Conservation (phyloP, 2,797 vertebrate genomes). For the Malurus leucopterus region DNA sequence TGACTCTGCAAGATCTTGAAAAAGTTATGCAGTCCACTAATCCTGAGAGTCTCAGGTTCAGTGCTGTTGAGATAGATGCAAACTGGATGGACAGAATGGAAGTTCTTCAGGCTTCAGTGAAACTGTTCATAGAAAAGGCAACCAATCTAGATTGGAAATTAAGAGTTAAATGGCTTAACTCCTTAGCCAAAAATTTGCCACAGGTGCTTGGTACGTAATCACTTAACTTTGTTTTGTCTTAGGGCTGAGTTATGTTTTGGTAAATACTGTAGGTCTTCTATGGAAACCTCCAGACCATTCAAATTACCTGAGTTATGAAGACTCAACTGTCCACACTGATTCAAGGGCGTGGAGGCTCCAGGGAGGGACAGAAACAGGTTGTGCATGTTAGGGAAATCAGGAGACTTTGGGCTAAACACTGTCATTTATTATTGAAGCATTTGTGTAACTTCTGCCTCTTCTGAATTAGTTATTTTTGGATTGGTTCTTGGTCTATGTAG, state of each 20-base stretch:
- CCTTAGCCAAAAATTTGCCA: slow-evolving; percentile 78
- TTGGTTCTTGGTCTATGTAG: neutral
- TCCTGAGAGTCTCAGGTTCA: slow-evolving; percentile 79
- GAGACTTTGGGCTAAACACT: neutral
- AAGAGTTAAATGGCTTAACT: slow-evolving; percentile 88
- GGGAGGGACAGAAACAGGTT: neutral
- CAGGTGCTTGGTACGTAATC: slow-evolving; percentile 69
- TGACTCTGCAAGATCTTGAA: slow-evolving; percentile 86
- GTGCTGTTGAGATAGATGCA: slow-evolving; percentile 65
- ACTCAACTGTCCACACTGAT: neutral
- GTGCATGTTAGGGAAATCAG: neutral
- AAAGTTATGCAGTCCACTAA: slow-evolving; percentile 78
- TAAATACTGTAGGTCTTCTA: rapidly evolving
- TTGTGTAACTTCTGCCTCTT: neutral
- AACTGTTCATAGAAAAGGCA: slow-evolving; percentile 85
- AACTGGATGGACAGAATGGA: slow-evolving; percentile 75
- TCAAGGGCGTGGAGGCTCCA: neutral
- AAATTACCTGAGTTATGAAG: neutral
- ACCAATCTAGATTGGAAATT: slow-evolving; percentile 91
- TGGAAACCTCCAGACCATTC: neutral
- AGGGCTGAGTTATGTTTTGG: neutral
- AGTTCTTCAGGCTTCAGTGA: slow-evolving; percentile 82
- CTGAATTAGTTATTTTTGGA: neutral
- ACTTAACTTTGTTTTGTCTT: neutral
- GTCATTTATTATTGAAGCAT: neutral